Evolutionary conservation across 2,797 vertebrate genomes (phyloP), one percentile per base, ranked within the genome.

Genomic region (Telmatherina bonti): DNA sequence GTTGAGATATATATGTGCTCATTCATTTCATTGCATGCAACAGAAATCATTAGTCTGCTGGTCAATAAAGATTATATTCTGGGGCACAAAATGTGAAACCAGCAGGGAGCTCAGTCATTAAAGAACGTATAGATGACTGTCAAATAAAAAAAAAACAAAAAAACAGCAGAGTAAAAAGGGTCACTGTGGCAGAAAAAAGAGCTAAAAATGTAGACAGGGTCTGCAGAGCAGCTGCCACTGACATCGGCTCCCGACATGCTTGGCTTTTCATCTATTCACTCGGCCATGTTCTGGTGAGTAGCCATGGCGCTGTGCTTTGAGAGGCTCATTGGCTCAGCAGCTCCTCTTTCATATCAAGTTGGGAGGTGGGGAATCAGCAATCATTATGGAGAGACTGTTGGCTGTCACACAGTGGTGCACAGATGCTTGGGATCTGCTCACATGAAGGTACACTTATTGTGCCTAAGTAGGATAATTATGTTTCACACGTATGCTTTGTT

Each of bases 261-360:
- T 58, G 70, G 77, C 79, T 91, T 91, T 89, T 88, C 86, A 80
- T 90, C 78, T 86, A 74, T 89, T 86, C 86, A 81, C 78, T 72
- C n/a, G 33, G 76, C 79, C 81, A 54, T 79, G 82, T 85, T 79
- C 74, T 85, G 79, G 82, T 78, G 82, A 85, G 87, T 73, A 81
- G 84, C 89, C 85, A 84, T 82, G 85, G 89, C 35, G 76, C 81
- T 66, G 70, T 2, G 74, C 84, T 81, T 74, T 18, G 57, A 80
- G 76, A 87, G 71, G 70, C 76, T 79, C 83, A 33, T n/a, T 43
- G 67, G 57, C 49, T 65, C 70, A 62, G 74, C 35, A 36, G 27
- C 58, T 64, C 70, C 67, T 72, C 76, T 82, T 77, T 89, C 65
- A 75, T 78, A 73, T 84, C 63, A 62, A 64, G 53, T 55, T 61